These are phyloP conservation scores for Cichlasoma orientale DNA, from an alignment of 2,797 vertebrate genomes.

Conservation along the genomic window DNA sequence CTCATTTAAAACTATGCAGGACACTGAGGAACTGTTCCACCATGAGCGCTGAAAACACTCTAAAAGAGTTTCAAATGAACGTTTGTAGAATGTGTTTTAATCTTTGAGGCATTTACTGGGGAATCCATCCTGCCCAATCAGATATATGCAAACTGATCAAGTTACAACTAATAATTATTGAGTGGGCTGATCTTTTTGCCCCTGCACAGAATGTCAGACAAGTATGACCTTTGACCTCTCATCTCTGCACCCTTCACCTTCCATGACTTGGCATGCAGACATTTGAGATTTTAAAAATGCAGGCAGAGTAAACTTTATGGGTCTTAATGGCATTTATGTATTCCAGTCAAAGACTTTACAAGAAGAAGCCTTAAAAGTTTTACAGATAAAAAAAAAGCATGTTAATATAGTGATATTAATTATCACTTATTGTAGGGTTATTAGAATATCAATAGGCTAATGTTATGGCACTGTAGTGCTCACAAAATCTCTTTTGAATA, in stretches of 20 bases:
- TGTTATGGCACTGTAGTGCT: not conserved
- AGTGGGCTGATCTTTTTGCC: not conserved
- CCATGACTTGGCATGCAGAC: not conserved
- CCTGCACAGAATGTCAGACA: not conserved
- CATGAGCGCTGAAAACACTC: too few species aligned
- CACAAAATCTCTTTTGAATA: not conserved
- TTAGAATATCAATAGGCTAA: not conserved
- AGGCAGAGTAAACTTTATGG: not conserved
- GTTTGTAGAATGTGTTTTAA: not conserved
- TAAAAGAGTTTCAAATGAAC: too few species aligned
- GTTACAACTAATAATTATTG: not conserved
- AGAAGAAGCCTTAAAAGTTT: not conserved
- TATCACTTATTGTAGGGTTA: rapidly evolving
- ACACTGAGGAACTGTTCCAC: too few species aligned
- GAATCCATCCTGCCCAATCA: not conserved
- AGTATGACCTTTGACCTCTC: constrained; percentile 44
- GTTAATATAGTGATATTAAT: rapidly evolving
- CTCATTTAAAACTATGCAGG: too few species aligned
- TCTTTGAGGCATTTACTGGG: not conserved
- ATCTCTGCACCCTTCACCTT: not conserved
- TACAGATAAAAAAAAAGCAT: not conserved
- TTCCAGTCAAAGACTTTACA: not conserved
- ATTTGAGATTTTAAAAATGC: not conserved
- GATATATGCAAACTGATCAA: not conserved
- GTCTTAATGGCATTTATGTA: not conserved